Evolutionary conservation across 2,888 invertebrate species (phyloP), one percentile per base, ranked within the genome.

Genomic region (Polyommatus icarus): DNA sequence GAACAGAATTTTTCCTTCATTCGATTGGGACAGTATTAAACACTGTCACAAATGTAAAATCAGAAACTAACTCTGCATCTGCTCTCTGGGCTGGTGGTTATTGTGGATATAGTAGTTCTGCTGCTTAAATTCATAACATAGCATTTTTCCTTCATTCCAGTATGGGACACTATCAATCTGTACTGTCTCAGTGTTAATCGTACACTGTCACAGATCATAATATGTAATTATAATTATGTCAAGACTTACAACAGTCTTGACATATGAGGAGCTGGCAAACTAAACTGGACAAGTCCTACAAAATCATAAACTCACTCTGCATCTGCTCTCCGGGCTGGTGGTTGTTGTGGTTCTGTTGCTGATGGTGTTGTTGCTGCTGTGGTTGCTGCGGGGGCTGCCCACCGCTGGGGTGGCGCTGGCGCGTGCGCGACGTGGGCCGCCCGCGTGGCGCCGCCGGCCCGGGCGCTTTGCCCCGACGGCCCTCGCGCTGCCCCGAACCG

Each of bases 401-500:
- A 76, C 87, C 87, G 80, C 87, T 85, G 77, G 85, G 83, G 75
- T 86, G 80, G 83, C 88, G 81, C 85, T 87, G 83, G 77, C 88
- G 85, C 80, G 87, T 88, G 82, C 88, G 83, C 72, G 84, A 86
- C 76, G 89, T 84, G 15, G 83, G 83, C 32, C 82, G 81, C 83
- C 77, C 87, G 85, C 84, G 80, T 57, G 61, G 77, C 77, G 78
- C 79, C 76, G 78, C 87, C 87, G 84, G 85, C 86, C 83, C 86
- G 86, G 80, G 80, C 87, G 86, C 89, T 85, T 85, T 75, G 6
- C 90, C 83, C 86, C 92, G 92, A 18, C 92, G 86, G 77, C 88
- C 85, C 80, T 91, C 91, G 4, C 92, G 89, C 82, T 87, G 87
- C 3, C 87, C 90, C 0, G 91, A 90, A 5, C 91, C 89, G 75